These are phyloP conservation scores for Eulimnadia texana DNA, from an alignment of 1,140 invertebrate species.

Conservation along the genomic window DNA sequence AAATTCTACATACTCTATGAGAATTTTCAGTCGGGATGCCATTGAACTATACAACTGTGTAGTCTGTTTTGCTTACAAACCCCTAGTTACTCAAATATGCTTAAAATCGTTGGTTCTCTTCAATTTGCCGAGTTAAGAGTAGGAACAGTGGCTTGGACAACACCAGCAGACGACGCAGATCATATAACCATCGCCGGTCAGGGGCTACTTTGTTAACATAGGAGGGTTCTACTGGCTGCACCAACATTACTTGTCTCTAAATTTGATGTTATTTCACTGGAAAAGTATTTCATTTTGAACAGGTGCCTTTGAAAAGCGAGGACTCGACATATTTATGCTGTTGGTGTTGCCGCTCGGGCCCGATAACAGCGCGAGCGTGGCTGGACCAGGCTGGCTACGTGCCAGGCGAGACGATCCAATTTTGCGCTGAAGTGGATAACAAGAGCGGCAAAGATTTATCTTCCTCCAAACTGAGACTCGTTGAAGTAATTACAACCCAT, in stretches of 20 bases:
- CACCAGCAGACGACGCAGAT: conserved; percentile 6
- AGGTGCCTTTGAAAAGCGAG: conserved; percentile 34
- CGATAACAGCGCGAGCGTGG: conserved; percentile 32
- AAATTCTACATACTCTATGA: too few species aligned
- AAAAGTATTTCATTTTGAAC: conserved; percentile 13
- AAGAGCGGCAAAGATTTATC: conserved; percentile 1
- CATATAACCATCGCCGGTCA: too few species aligned
- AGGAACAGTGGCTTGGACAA: neutral
- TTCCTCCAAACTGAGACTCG: neutral
- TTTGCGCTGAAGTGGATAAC: conserved; percentile 11
- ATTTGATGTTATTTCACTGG: neutral
- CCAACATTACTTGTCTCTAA: conserved; percentile 1
- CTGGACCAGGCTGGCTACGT: conserved; percentile 19
- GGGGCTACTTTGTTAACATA: neutral
- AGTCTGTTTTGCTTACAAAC: too few species aligned
- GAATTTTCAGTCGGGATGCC: too few species aligned
- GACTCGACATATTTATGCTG: conserved; percentile 37
- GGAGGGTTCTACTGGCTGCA: neutral
- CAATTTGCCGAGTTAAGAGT: neutral
- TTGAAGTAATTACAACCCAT: conserved; percentile 6
- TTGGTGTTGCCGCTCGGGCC: conserved; percentile 37
- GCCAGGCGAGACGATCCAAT: conserved; percentile 24
- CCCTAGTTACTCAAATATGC: too few species aligned
- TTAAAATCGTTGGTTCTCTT: neutral
- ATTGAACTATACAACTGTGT: too few species aligned